Conservation (phyloP, 2,797 vertebrate genomes). For the Pipistrellus pipistrellus region DNA sequence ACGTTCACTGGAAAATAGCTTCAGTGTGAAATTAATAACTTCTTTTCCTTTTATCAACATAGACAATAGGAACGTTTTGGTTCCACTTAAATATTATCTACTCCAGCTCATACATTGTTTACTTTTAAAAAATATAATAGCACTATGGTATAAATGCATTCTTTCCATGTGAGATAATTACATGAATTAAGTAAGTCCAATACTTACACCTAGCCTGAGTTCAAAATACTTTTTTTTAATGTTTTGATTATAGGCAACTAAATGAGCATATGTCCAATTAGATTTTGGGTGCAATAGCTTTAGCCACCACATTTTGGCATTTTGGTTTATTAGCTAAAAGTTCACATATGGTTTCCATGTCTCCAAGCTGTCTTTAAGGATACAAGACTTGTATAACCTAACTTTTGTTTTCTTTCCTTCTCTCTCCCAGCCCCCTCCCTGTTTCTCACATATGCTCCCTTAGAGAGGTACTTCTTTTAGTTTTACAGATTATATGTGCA, state of each 20-base stretch:
- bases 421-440: conserved; percentile 56
- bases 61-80: conserved; percentile 64
- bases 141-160: conserved; percentile 81
- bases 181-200: conserved; percentile 85
- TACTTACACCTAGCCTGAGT: conserved; percentile 87
- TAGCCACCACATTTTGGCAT: conserved; percentile 89
- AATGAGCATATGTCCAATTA: conserved; percentile 91
- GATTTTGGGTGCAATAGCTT: conserved; percentile 89
- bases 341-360: conserved; percentile 92
- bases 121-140: conserved; percentile 85
- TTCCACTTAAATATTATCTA: conserved; percentile 86
- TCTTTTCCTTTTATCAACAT: conserved; percentile 69
- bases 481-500: conserved; percentile 72
- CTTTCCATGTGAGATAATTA: conserved; percentile 89
- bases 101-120: conserved; percentile 85
- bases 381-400: conserved; percentile 86
- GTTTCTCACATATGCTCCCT: conserved; percentile 85
- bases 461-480: conserved; percentile 33
- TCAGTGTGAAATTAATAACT: conserved; percentile 79
- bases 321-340: conserved; percentile 90
- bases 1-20: conserved; percentile 74
- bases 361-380: conserved; percentile 89
- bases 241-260: conserved; percentile 90
- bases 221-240: conserved; percentile 87
- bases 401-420: conserved; percentile 85